Percentiles rank a stretch among this genome's conserved stretches.
These are phyloP conservation scores for Melanostigma gelatinosum DNA, from an alignment of 2,113 vertebrate species.

Conservation along the genomic window DNA sequence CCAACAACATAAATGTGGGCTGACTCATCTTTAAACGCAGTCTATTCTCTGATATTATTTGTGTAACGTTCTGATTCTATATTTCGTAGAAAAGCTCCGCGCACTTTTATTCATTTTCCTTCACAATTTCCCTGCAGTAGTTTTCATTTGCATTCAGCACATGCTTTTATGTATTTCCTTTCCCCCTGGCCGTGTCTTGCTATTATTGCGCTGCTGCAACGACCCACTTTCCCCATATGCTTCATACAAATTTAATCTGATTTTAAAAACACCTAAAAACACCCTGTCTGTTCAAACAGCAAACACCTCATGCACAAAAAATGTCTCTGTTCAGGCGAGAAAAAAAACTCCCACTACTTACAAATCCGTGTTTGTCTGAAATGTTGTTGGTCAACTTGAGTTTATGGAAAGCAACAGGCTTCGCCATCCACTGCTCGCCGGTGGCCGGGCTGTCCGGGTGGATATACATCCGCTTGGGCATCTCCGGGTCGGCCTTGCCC, in stretches of 20 bases:
- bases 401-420: constrained; percentile 98
- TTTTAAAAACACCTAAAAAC: constrained; percentile 17
- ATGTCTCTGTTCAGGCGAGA: no score
- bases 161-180: not conserved
- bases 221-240: not conserved
- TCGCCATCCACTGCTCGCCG: constrained; percentile 99
- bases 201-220: not conserved
- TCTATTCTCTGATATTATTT: not conserved
- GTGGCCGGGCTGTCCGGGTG: constrained; percentile 98
- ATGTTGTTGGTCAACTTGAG: constrained; percentile 99
- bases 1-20: not conserved
- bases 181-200: not conserved
- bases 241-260: constrained; percentile 26
- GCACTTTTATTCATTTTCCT: not conserved
- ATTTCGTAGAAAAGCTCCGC: not conserved
- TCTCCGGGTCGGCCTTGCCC: constrained; percentile 98
- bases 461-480: constrained; percentile 99
- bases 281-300: not conserved
- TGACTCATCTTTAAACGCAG: not conserved
- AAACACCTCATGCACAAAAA: constrained; percentile 3
- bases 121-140: not conserved
- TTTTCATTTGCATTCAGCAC: not conserved
- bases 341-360: constrained; percentile 83
- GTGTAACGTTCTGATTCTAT: not conserved
- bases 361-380: constrained; percentile 99